Evolutionary conservation across 2,113 vertebrate species (phyloP), one percentile per base, ranked within the genome.

Genomic region (Pelobates fuscus): DNA sequence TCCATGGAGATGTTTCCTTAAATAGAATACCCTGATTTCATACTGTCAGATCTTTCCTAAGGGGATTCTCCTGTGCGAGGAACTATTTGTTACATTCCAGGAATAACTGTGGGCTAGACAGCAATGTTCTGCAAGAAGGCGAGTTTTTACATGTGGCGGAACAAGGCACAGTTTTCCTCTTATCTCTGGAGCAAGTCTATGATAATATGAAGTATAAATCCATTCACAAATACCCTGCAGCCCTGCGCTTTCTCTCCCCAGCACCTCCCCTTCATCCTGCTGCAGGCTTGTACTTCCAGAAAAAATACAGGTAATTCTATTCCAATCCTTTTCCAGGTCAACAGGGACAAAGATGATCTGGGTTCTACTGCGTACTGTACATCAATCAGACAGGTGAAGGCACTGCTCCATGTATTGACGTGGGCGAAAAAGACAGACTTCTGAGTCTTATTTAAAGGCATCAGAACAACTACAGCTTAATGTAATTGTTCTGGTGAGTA

Each of bases 211-310:
- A 46, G 55, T 61, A 60, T 61, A 61, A 70, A 61, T 61, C 57
- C 37, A 61, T 71, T 71, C 69, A 29, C 46, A 29, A 60, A 70
- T 44, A 70, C 55, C 68, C 68, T n/a, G n/a, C 24, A 61, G 69
- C 55, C 37, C 32, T 60, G 30, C 20, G 32, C 25, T 23, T 27
- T 46, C 57, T 10, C 55, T 32, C 55, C 25, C 44, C 17, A 8
- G 44, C 21, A 32, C 8, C 5, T 21, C 58, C 41, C 24, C 14
- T 18, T 14, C 10, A 44, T 18, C 32, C 20, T 4, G 69, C 57
- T 71, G 57, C 57, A 46, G 25, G 67, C 25, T 30, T 68, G 64
- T 49, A 46, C 41, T 66, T 26, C n/a, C 15, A 23, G 14, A 49
- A 14, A 49, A 49, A 11, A 49, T 49, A 17, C 12, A 49, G 44